Evolutionary conservation across 2,888 invertebrate species (phyloP).

Genomic region (Synergus itoensis): DNA sequence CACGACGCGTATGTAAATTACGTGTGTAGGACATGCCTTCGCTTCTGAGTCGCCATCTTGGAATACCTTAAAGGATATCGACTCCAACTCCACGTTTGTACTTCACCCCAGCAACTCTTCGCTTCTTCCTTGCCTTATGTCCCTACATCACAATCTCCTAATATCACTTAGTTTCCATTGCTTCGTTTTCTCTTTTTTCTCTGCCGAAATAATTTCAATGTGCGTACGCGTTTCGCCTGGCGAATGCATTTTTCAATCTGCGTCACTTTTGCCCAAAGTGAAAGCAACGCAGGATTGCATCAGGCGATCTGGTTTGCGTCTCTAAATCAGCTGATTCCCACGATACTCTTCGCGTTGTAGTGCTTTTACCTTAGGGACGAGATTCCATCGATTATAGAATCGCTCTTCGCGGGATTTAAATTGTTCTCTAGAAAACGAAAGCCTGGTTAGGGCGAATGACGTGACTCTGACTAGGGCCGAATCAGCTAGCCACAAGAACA

Average conservation of each 20-base stretch:
- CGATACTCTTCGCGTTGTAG: constrained; percentile 41
- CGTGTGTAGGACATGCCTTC: constrained; percentile 27
- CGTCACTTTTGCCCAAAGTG: constrained; percentile 58
- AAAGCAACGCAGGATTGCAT: constrained; percentile 50
- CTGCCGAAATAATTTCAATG: background rate
- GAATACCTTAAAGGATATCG: constrained; percentile 57
- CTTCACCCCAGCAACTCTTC: constrained; percentile 6
- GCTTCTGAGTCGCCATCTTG: constrained; percentile 51
- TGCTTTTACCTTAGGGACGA: constrained; percentile 22
- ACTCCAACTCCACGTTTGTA: constrained; percentile 42
- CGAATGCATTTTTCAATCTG: constrained; percentile 45
- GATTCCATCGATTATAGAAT: constrained; percentile 19
- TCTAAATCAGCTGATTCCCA: constrained; percentile 50
- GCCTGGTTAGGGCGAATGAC: background rate
- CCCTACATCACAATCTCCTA: background rate
- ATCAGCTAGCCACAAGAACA: too few relatives aligned
- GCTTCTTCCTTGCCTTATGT: background rate
- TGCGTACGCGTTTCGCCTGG: constrained; percentile 32
- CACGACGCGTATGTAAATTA: constrained; percentile 41
- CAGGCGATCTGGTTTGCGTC: constrained; percentile 48
- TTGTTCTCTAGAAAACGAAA: background rate
- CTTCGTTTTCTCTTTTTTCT: constrained; percentile 36
- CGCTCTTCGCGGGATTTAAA: background rate
- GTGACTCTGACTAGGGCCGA: too few relatives aligned
- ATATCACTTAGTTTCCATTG: constrained; percentile 39